phyloP scores from a whole-genome alignment of 2,113 vertebrate genomes.

The Cricetomys ansorgei region DNA sequence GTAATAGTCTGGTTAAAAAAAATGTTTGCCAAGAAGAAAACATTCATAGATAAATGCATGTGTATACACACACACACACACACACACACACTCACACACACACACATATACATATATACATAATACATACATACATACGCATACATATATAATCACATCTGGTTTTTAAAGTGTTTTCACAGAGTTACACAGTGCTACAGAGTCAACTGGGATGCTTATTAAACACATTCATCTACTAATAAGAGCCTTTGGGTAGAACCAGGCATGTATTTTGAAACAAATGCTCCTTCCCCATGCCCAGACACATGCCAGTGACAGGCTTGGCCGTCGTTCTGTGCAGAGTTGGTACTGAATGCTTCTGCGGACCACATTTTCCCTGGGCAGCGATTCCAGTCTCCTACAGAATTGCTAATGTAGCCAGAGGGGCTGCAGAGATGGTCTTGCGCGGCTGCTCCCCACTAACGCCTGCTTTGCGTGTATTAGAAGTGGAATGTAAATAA shows the following conservation, averaged over 20 bases:
- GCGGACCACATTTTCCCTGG: not conserved
- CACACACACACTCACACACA: fast-evolving
- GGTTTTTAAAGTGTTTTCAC: constrained; percentile 3
- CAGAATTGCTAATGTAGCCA: not conserved
- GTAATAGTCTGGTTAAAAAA: not conserved
- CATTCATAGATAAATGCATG: not conserved
- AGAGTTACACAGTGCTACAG: not conserved
- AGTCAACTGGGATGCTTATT: not conserved
- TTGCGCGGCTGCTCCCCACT: not conserved
- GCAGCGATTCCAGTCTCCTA: not conserved
- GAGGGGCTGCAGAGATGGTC: not conserved
- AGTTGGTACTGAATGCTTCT: not conserved
- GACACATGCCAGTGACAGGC: too few relatives aligned
- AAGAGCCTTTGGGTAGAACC: not conserved
- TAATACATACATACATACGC: not conserved
- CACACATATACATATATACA: not conserved
- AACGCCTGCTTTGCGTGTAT: not conserved
- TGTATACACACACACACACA: not conserved
- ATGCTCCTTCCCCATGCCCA: fast-evolving
- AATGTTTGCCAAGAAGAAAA: constrained; percentile 12
- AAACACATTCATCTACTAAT: not conserved
- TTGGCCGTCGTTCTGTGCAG: not conserved
- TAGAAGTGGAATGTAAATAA: not conserved
- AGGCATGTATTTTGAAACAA: not conserved
- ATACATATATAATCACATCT: not conserved